phyloP scores from a whole-genome alignment of 2,113 vertebrate genomes.

The Pedetes capensis region DNA sequence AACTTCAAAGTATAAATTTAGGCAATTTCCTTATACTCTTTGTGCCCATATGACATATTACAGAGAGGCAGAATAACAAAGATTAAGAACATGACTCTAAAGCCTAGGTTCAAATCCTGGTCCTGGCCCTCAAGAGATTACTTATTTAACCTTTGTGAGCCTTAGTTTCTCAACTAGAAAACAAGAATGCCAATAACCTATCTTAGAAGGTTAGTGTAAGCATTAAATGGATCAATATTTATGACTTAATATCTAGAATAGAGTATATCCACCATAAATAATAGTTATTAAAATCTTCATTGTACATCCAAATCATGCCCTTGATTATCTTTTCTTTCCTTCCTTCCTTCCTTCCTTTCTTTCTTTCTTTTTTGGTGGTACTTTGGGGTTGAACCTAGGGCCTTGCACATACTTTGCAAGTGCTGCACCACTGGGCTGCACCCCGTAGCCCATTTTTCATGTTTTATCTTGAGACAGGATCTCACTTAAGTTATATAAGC shows the following conservation, averaged over 20 bases:
- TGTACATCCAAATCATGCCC: background rate
- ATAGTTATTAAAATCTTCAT: background rate
- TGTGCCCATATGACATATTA: background rate
- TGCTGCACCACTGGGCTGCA: no score
- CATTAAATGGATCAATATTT: slow-evolving; percentile 20
- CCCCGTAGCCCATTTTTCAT: no score
- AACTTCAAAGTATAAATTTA: slow-evolving; percentile 18
- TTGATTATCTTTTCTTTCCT: no score
- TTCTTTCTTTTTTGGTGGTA: no score
- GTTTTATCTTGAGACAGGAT: no score
- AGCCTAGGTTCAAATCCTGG: slow-evolving; percentile 1
- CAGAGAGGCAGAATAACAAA: background rate
- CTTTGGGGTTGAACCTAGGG: no score
- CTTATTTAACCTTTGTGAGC: slow-evolving; percentile 17
- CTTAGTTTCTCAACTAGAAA: slow-evolving; percentile 8
- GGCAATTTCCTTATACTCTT: background rate
- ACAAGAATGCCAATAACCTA: background rate
- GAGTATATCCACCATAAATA: background rate
- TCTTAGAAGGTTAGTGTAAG: background rate
- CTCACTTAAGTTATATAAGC: no score
- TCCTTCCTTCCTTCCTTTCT: no score
- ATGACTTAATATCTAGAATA: slow-evolving; percentile 1
- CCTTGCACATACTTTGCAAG: no score
- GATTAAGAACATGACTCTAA: slow-evolving; percentile 4
- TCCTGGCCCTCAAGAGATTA: background rate